Percentiles rank a stretch among this genome's conserved stretches.
Conservation (phyloP, 1,140 invertebrate genomes). For the Pentalonia nigronervosa region DNA sequence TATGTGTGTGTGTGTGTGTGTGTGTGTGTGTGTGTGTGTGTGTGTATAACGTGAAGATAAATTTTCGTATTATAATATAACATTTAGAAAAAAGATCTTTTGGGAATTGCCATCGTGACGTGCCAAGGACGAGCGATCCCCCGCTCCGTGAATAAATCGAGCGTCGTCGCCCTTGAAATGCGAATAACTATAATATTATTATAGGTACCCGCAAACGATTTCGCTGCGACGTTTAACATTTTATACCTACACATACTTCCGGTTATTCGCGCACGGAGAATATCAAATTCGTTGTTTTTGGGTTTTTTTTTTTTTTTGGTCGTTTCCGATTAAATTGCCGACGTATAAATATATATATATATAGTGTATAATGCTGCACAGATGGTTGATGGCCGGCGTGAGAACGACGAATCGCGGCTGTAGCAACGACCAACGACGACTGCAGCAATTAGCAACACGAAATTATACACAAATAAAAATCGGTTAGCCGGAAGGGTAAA, state of each 20-base stretch:
- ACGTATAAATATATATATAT: neutral
- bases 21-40: too few relatives aligned
- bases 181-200: neutral
- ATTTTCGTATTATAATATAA: neutral
- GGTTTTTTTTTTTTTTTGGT: neutral
- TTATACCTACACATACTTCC: neutral
- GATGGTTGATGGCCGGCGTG: conserved; percentile 39
- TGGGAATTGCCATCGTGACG: conserved; percentile 2
- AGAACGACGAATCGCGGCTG: conserved; percentile 2
- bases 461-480: conserved; percentile 45
- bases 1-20: too few relatives aligned
- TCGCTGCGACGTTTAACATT: neutral
- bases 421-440: neutral
- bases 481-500: conserved; percentile 48
- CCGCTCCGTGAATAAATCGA: neutral
- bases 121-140: neutral
- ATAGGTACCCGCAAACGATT: neutral
- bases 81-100: neutral
- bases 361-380: neutral
- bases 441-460: conserved; percentile 57
- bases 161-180: neutral
- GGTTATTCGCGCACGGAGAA: neutral
- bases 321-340: neutral
- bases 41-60: neutral
- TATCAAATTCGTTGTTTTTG: neutral